phyloP scores from a whole-genome alignment of 2,113 vertebrate genomes.

The Oophaga pumilio region DNA sequence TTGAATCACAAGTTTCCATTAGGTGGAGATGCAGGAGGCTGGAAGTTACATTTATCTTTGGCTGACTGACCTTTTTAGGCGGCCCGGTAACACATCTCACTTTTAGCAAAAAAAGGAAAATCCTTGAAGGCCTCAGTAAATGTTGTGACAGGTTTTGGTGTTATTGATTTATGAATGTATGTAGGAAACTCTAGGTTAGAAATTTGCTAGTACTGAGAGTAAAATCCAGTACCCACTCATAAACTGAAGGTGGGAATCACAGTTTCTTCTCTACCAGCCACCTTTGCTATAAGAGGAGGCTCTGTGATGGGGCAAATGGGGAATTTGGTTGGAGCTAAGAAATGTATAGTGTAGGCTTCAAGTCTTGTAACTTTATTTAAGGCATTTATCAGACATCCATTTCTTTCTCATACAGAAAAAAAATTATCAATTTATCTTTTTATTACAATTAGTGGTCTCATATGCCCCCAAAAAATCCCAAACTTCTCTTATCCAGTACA shows the following conservation, averaged over 20 bases:
- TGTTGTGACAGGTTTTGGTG: neutral
- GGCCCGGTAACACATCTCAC: neutral
- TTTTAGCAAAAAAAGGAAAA: constrained; percentile 33
- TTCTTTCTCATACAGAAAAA: too few relatives aligned
- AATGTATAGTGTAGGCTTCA: neutral
- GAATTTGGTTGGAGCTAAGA: neutral
- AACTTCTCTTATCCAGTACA: too few relatives aligned
- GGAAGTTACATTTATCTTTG: constrained; percentile 35
- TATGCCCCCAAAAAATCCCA: too few relatives aligned
- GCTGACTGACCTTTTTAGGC: constrained; percentile 45
- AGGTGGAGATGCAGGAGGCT: constrained; percentile 46
- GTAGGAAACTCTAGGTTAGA: neutral
- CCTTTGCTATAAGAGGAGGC: neutral
- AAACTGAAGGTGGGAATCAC: neutral
- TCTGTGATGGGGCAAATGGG: neutral
- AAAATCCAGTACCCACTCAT: neutral
- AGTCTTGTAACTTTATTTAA: neutral
- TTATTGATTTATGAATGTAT: constrained; percentile 1
- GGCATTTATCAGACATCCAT: too few relatives aligned
- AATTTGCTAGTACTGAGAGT: neutral
- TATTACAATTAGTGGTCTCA: too few relatives aligned
- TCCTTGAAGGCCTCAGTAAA: neutral
- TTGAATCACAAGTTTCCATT: constrained; percentile 51
- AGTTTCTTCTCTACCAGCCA: neutral
- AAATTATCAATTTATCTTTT: too few relatives aligned